Conservation (phyloP, 2,113 vertebrate species). For the Misgurnus anguillicaudatus region DNA sequence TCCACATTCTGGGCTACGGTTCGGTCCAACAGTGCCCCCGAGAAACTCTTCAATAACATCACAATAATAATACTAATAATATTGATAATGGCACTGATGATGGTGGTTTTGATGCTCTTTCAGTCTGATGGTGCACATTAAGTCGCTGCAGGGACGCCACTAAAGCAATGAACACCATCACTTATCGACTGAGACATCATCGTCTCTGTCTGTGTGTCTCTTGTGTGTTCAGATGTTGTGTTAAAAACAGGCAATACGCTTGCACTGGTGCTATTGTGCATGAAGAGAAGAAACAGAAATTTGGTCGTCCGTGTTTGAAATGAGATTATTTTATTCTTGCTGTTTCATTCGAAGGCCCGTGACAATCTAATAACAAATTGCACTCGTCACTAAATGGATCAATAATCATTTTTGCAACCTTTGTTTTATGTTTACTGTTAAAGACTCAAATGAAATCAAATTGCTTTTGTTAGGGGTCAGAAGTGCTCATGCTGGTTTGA, state of each 20-base stretch:
- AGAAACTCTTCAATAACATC: conserved; percentile 25
- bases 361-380: conserved; percentile 26
- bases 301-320: background rate
- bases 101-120: background rate
- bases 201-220: conserved; percentile 40
- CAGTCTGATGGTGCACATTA: conserved; percentile 51
- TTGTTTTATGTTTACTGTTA: too few relatives aligned
- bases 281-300: conserved; percentile 56
- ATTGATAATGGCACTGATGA: conserved; percentile 5
- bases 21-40: background rate
- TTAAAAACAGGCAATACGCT: conserved; percentile 68
- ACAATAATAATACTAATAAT: conserved; percentile 15
- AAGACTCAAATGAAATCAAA: too few relatives aligned
- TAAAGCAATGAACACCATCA: conserved; percentile 52
- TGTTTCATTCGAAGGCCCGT: conserved; percentile 13
- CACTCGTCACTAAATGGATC: conserved; percentile 4
- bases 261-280: conserved; percentile 66
- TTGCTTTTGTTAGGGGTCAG: too few relatives aligned
- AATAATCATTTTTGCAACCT: background rate
- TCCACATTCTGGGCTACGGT: conserved; percentile 24
- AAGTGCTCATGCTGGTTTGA: too few relatives aligned
- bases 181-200: conserved; percentile 27
- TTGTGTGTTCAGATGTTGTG: conserved; percentile 15
- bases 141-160: conserved; percentile 49
- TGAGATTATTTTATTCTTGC: background rate